Conservation (phyloP, 2,113 vertebrate genomes). For the Gymnobelideus leadbeateri region DNA sequence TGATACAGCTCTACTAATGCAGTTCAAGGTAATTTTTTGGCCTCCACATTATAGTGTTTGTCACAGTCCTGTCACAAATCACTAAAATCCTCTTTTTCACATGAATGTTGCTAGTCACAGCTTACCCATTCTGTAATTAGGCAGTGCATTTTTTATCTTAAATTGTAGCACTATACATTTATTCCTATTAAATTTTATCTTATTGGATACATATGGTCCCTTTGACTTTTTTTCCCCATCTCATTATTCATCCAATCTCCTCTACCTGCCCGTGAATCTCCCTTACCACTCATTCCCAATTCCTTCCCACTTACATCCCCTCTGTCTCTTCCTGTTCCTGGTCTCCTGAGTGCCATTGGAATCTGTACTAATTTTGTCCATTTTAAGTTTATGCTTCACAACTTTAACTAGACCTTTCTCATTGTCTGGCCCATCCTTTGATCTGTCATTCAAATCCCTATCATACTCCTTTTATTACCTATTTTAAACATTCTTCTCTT, state of each 20-base stretch:
- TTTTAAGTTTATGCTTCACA: not conserved
- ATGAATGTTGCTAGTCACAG: not conserved
- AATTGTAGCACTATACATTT: not conserved
- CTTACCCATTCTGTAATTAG: not conserved
- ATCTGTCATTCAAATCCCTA: not conserved
- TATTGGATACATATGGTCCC: not conserved
- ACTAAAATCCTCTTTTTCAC: not conserved
- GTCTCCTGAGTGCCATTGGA: not conserved
- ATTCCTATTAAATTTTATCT: not conserved
- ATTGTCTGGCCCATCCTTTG: not conserved
- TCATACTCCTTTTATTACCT: not conserved
- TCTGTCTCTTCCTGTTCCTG: not conserved
- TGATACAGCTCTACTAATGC: not conserved
- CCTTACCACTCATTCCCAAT: not conserved
- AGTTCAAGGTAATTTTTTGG: not conserved
- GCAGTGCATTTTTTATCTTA: not conserved
- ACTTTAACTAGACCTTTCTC: not conserved
- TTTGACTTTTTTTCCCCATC: not conserved
- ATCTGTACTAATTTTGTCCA: not conserved
- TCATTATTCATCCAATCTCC: not conserved
- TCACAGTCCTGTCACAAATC: not conserved
- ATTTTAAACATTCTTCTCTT: not conserved
- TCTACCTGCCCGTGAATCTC: not conserved
- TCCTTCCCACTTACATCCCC: not conserved
- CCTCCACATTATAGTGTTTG: not conserved